phyloP scores from a whole-genome alignment of 35 echinoderm and acorn worm species.

The Chiridota heheva region DNA sequence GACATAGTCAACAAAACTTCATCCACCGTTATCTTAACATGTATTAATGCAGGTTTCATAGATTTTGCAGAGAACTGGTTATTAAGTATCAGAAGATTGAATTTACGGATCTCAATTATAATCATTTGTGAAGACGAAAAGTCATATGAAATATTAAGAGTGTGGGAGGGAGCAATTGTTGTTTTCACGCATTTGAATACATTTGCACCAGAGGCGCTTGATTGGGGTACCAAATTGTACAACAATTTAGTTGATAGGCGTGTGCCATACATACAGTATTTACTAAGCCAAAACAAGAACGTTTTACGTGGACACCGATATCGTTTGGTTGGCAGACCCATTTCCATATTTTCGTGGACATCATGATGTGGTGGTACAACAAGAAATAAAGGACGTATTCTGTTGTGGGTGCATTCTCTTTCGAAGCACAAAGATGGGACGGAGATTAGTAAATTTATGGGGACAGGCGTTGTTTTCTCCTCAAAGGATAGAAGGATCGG shows the following conservation, averaged over 20 bases:
- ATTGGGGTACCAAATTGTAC: conserved; percentile 11
- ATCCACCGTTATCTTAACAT: conserved; percentile 4
- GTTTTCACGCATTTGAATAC: conserved; percentile 10
- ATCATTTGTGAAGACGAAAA: conserved; percentile 20
- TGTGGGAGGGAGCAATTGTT: neutral
- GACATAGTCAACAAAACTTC: neutral
- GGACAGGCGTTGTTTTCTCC: neutral
- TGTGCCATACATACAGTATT: neutral
- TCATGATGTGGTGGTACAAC: conserved; percentile 1
- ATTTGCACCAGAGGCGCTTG: neutral
- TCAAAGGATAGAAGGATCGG: neutral
- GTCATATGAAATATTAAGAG: neutral
- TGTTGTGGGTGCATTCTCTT: conserved; percentile 12
- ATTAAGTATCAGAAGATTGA: neutral
- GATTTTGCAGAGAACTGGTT: conserved; percentile 1
- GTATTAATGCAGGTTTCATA: conserved; percentile 20
- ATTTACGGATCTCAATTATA: neutral
- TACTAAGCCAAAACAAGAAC: neutral
- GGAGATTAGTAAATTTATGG: neutral
- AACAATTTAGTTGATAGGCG: conserved; percentile 8
- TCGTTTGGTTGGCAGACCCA: conserved; percentile 9
- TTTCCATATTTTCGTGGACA: conserved; percentile 15
- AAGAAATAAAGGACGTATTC: neutral
- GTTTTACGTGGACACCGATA: conserved; percentile 31
- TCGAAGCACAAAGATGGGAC: neutral